phyloP scores from a whole-genome alignment of 2,797 vertebrate genomes.

The Gobionotothen gibberifrons region DNA sequence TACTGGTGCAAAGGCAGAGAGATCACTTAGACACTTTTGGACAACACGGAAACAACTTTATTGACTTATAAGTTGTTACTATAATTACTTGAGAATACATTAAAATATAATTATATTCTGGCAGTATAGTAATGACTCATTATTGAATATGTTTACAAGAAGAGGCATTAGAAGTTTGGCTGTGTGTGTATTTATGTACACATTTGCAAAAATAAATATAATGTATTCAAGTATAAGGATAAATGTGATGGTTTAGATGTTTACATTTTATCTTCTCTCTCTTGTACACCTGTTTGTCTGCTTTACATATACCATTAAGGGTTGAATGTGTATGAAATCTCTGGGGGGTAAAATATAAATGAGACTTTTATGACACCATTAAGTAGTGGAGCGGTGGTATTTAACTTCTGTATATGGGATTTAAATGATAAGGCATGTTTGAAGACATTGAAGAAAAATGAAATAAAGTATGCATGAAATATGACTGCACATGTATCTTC shows the following conservation, averaged over 20 bases:
- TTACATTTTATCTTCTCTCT: not conserved
- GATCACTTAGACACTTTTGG: slow-evolving; percentile 2
- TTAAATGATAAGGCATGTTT: slow-evolving; percentile 41
- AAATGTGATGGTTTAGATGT: slow-evolving; percentile 16
- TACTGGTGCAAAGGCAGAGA: slow-evolving; percentile 6
- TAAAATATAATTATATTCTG: not conserved
- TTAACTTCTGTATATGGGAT: slow-evolving; percentile 35
- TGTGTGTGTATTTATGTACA: not conserved
- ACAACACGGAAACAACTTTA: not conserved
- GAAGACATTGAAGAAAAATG: slow-evolving; percentile 36
- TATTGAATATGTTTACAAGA: not conserved
- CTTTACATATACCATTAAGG: slow-evolving; percentile 13
- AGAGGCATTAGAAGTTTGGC: not conserved
- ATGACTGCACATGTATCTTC: slow-evolving; percentile 15
- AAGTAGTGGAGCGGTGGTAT: slow-evolving; percentile 32
- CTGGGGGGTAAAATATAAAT: slow-evolving; percentile 27
- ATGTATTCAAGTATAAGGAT: slow-evolving; percentile 1
- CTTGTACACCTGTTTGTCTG: not conserved
- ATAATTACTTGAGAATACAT: slow-evolving; percentile 23
- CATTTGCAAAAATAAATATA: not conserved
- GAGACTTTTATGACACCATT: slow-evolving; percentile 48
- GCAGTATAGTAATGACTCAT: not conserved
- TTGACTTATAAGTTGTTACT: slow-evolving; percentile 1
- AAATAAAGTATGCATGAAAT: slow-evolving; percentile 21
- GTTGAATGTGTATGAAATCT: slow-evolving; percentile 19